These are phyloP conservation scores for Prunella fulvescens DNA, from an alignment of 2,113 vertebrate species.

Conservation along the genomic window DNA sequence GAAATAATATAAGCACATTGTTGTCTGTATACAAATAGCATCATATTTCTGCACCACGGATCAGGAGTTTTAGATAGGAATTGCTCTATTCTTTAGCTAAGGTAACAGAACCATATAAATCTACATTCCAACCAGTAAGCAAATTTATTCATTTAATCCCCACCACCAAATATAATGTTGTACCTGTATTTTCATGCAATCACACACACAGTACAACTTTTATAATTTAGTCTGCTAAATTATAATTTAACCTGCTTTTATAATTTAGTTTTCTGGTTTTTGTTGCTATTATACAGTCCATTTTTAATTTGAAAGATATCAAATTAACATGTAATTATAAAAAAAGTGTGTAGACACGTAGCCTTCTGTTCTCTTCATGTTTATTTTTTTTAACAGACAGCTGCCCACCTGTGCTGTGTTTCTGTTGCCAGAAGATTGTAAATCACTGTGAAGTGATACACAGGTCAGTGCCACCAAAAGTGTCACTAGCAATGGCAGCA, in stretches of 20 bases:
- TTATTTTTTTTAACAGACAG: background rate
- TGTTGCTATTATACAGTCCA: background rate
- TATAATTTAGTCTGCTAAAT: background rate
- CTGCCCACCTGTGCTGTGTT: background rate
- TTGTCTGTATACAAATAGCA: background rate
- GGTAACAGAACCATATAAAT: background rate
- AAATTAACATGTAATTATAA: background rate
- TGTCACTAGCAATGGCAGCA: background rate
- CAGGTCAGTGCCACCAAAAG: background rate
- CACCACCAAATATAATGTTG: background rate
- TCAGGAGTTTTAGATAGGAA: background rate
- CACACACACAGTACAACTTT: background rate
- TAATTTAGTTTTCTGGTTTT: background rate
- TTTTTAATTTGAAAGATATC: background rate
- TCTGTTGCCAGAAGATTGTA: background rate
- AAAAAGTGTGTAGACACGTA: background rate
- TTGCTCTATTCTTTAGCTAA: background rate
- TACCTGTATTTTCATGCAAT: background rate
- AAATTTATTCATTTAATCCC: background rate
- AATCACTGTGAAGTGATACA: background rate
- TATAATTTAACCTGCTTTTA: background rate
- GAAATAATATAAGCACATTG: background rate
- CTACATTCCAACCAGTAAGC: background rate
- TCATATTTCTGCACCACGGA: background rate
- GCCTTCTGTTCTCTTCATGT: background rate